phyloP scores from a whole-genome alignment of 2,113 vertebrate genomes.

The Columba janthina region DNA sequence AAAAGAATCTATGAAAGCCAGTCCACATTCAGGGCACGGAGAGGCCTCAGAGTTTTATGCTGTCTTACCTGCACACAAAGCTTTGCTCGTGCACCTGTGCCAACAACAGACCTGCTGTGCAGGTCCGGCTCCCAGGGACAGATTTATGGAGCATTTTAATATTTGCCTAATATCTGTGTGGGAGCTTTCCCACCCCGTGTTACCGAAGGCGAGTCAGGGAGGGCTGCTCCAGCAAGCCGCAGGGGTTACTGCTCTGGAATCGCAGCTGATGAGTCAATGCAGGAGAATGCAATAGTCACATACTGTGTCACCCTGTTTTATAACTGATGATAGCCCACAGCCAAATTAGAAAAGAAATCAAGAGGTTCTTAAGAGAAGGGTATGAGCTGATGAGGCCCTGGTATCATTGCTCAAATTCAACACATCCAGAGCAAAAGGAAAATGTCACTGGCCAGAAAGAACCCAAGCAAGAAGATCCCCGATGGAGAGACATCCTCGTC shows the following conservation, averaged over 20 bases:
- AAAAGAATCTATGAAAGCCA: too few relatives aligned
- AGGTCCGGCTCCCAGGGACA: constrained; percentile 42
- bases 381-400: neutral
- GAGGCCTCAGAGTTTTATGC: too few relatives aligned
- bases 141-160: constrained; percentile 74
- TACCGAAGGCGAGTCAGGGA: constrained; percentile 40
- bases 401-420: neutral
- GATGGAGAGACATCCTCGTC: neutral
- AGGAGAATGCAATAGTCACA: constrained; percentile 63
- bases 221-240: constrained; percentile 61
- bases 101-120: neutral
- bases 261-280: constrained; percentile 70
- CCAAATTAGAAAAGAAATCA: constrained; percentile 27
- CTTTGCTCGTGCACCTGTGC: neutral
- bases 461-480: neutral
- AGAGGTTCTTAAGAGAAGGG: neutral
- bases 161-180: constrained; percentile 66
- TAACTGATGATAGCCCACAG: constrained; percentile 51
- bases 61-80: neutral
- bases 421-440: neutral
- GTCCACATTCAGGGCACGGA: too few relatives aligned
- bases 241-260: constrained; percentile 65
- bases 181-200: neutral
- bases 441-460: neutral
- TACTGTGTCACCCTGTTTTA: constrained; percentile 39